A percentile compares a stretch with the other conserved stretches of the same genome.
Evolutionary conservation across 2,113 vertebrate genomes (phyloP).

Genomic region (Heterochromis multidens): DNA sequence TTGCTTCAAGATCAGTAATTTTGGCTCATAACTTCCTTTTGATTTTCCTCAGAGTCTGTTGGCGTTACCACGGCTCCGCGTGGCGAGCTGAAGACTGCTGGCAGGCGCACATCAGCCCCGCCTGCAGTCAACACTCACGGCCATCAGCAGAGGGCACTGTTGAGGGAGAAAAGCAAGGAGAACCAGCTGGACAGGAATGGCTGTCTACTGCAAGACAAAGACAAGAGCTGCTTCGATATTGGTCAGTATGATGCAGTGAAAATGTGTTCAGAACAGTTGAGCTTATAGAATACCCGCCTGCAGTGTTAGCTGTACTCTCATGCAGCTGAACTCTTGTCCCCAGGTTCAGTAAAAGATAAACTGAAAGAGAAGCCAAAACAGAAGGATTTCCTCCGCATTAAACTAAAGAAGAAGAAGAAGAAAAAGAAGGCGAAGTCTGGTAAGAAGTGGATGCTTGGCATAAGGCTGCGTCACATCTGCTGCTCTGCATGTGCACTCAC

Average conservation of each 20-base stretch:
- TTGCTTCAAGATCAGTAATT: not conserved
- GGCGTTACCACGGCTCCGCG: conserved; percentile 55
- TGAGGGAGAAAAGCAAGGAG: conserved; percentile 81
- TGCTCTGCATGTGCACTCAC: conserved; percentile 63
- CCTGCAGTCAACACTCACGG: conserved; percentile 69
- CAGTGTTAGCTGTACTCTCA: not conserved
- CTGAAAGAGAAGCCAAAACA: conserved; percentile 85
- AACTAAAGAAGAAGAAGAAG: conserved; percentile 92
- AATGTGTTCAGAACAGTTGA: not conserved
- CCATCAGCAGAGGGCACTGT: conserved; percentile 71
- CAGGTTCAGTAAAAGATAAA: conserved; percentile 83
- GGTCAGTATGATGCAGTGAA: conserved; percentile 64
- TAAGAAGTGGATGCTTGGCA: conserved; percentile 67
- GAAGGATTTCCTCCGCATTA: conserved; percentile 86
- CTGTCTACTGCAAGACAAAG: conserved; percentile 67
- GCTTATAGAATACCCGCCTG: not conserved
- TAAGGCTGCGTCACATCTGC: conserved; percentile 8
- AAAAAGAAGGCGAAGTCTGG: conserved; percentile 88
- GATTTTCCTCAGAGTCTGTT: conserved; percentile 56
- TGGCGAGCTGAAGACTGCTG: conserved; percentile 63
- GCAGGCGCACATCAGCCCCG: conserved; percentile 76
- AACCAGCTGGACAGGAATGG: conserved; percentile 74
- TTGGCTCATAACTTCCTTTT: not conserved
- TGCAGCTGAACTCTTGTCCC: not conserved
- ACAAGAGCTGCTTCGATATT: conserved; percentile 64